A percentile compares a stretch with the other conserved stretches of the same genome.
Conservation (phyloP, 1,140 invertebrate species). For the Brachionus sp. region DNA sequence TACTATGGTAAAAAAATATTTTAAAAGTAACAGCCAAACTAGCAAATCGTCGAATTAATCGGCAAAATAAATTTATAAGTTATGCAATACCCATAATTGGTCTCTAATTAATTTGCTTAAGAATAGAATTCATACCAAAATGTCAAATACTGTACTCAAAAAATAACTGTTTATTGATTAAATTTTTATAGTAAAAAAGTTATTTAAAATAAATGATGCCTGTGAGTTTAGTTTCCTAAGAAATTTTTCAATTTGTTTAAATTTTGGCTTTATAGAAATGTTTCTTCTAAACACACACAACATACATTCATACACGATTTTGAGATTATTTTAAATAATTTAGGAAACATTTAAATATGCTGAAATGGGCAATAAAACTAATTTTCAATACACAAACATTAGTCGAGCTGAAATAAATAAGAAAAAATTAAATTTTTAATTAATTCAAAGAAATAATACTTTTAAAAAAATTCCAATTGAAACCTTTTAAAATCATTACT, state of each 20-base stretch:
- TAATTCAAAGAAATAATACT: not conserved
- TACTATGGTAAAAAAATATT: not conserved
- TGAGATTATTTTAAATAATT: not conserved
- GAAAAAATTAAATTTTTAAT: not conserved
- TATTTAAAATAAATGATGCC: not conserved
- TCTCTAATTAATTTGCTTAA: not conserved
- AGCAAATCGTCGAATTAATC: not conserved
- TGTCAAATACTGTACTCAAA: not conserved
- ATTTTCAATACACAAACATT: not conserved
- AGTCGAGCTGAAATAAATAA: not conserved
- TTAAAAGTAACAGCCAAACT: not conserved
- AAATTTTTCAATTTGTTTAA: not conserved
- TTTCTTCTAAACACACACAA: not conserved
- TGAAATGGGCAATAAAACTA: not conserved
- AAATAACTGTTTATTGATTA: not conserved
- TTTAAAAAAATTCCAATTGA: not conserved
- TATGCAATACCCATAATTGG: not conserved
- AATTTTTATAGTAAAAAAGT: not conserved
- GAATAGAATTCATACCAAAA: not conserved
- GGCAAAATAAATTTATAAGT: not conserved
- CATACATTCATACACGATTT: not conserved
- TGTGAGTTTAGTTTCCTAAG: conserved; percentile 1
- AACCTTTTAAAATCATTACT: not conserved
- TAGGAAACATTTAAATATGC: not conserved
- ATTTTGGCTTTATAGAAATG: not conserved